Conservation (phyloP, 2,888 invertebrate species). For the Phania funesta region DNA sequence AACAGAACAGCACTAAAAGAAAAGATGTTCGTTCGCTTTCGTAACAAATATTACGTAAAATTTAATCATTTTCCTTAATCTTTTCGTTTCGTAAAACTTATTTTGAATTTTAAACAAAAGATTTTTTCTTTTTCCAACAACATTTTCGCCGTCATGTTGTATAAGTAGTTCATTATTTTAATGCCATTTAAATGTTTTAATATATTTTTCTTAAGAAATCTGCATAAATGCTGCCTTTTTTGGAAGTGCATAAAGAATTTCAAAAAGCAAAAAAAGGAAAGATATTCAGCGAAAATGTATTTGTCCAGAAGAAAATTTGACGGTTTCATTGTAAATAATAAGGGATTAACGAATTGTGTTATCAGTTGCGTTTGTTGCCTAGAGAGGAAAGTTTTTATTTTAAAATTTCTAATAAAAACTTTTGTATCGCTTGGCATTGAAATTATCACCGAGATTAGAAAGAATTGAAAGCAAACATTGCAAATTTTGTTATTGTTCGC, state of each 20-base stretch:
- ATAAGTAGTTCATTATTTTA: constrained; percentile 42
- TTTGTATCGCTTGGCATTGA: not conserved
- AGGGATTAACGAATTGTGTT: constrained; percentile 21
- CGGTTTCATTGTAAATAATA: constrained; percentile 30
- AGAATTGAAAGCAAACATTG: constrained; percentile 14
- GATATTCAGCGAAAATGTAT: constrained; percentile 6
- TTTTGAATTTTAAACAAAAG: constrained; percentile 41
- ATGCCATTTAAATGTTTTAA: constrained; percentile 3
- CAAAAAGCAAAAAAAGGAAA: not conserved
- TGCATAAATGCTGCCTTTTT: constrained; percentile 24
- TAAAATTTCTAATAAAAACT: not conserved
- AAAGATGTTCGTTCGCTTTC: constrained; percentile 8
- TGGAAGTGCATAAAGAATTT: not conserved
- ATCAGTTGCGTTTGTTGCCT: not conserved
- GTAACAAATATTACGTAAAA: constrained; percentile 59
- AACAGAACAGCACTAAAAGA: too few species aligned
- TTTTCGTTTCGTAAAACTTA: not conserved
- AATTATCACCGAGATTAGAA: not conserved
- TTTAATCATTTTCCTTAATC: constrained; percentile 27
- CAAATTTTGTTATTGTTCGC: not conserved
- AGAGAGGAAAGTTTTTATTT: not conserved
- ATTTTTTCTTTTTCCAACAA: not conserved
- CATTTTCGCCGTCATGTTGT: constrained; percentile 29
- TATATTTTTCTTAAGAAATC: constrained; percentile 45
- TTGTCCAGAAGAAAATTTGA: not conserved